These are phyloP conservation scores for Micrastur ruficollis DNA, from an alignment of 2,797 vertebrate species.

Conservation along the genomic window DNA sequence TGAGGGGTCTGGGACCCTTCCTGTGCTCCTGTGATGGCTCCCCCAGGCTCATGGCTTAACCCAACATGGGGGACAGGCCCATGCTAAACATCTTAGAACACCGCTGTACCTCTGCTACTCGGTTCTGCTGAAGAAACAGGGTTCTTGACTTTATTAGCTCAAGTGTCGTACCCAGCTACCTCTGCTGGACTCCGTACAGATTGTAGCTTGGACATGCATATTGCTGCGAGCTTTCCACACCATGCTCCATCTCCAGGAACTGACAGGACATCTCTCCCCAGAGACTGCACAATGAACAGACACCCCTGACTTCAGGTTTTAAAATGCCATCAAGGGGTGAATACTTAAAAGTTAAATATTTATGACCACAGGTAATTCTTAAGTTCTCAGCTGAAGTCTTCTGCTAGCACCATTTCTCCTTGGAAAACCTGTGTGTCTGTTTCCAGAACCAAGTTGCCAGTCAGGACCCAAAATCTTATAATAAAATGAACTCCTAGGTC, in stretches of 20 bases:
- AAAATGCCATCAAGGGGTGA: background rate
- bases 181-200: background rate
- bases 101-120: background rate
- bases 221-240: accelerated
- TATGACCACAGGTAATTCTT: accelerated
- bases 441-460: background rate
- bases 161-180: background rate
- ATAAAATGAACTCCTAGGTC: background rate
- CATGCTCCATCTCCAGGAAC: background rate
- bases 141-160: background rate
- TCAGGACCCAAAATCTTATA: background rate
- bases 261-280: background rate
- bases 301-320: background rate
- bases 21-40: background rate
- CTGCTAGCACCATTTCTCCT: background rate
- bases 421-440: background rate
- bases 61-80: background rate
- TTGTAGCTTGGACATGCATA: accelerated
- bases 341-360: background rate
- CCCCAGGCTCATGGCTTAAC: background rate
- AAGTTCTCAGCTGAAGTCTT: background rate
- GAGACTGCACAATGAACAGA: background rate
- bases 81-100: background rate
- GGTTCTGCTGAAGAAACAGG: background rate
- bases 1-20: background rate